Base-by-base conservation (phyloP, 2,888 invertebrate species). In the Harmothoe impar region DNA sequence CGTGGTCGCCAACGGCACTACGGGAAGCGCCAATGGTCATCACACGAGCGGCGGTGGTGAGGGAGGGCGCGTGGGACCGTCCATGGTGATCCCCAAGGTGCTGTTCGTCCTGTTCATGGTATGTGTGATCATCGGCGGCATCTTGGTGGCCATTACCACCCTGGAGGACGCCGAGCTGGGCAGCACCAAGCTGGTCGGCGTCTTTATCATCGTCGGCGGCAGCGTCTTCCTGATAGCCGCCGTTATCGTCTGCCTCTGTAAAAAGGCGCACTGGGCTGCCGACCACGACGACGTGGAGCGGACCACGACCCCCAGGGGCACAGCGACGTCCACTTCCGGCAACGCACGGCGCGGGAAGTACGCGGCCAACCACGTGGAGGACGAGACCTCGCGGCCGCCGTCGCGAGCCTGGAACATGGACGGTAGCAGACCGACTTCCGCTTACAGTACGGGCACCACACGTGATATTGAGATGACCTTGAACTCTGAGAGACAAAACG, bases 391-490 rank as follows among this genome's bases (percentile, higher is more conserved):
- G 25, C 72, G 29, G 29, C 72, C 72, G 25, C 72, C 72, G 17
- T 15, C 72, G 29, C 20, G 72, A 72, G 72, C 72, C 3, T 72
- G 72, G 72, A 72, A 72, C 17, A 15, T 7, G 25, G 29, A 29
- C 7, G 31, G 25, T 29, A 25, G 72, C 29, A 23, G 72, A 29
- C 72, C 72, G 7, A 29, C 72, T 72, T 29, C 29, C 29, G 29
- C n/a, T 29, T 68, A 17, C 17, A 68, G 68, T 68, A 68, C 68
- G 68, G 68, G 68, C 17, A 68, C 68, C 17, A 68, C 68, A 5
- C 12, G 29, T 72, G 72, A 72, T 25, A 72, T 72, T 72, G 29
- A 72, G 29, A 72, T 72, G 72, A 72, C 72, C 72, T 72, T 72
- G 72, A 72, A 7, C n/a, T n/a, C 72, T 29, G 72, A 25, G 29